Evolutionary conservation across 2,797 vertebrate genomes (phyloP).

Genomic region (Oreonectes daqikongensis): DNA sequence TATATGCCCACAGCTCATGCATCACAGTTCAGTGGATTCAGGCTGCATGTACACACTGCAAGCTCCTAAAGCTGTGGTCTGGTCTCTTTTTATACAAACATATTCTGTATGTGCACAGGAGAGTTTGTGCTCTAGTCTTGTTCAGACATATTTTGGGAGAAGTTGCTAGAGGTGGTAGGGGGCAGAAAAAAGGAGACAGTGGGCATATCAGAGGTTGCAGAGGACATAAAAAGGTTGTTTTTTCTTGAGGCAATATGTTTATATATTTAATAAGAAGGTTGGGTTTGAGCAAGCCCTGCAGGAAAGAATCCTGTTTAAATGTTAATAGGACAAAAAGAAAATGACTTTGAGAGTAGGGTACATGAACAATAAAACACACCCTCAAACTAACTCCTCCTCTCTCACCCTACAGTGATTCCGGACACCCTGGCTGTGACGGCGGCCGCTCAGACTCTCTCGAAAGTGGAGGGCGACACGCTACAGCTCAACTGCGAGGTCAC

Average conservation of each 20-base stretch:
- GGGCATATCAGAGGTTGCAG: conserved; percentile 9
- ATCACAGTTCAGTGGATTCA: too few species aligned
- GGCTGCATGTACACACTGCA: too few species aligned
- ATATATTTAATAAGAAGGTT: conserved; percentile 53
- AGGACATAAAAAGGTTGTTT: conserved; percentile 37
- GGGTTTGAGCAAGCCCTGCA: conserved; percentile 38
- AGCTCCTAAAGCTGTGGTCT: too few species aligned
- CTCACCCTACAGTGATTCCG: conserved; percentile 83
- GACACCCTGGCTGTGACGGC: conserved; percentile 86
- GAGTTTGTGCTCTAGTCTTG: background rate
- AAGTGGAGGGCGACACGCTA: conserved; percentile 89
- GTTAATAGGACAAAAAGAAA: conserved; percentile 33
- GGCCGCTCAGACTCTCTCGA: conserved; percentile 85
- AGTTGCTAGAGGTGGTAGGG: conserved; percentile 5
- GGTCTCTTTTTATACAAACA: background rate
- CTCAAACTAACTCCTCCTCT: conserved; percentile 15
- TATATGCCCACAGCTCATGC: too few species aligned
- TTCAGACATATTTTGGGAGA: conserved; percentile 4
- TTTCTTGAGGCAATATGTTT: conserved; percentile 38
- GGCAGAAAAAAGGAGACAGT: conserved; percentile 8
- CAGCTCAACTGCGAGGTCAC: conserved; percentile 91
- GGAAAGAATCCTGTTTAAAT: conserved; percentile 54
- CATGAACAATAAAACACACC: conserved; percentile 10
- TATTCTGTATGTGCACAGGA: background rate
- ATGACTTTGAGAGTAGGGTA: conserved; percentile 7